A percentile compares a stretch with the other conserved stretches of the same genome.
Conservation (phyloP, 2,888 invertebrate species). For the Drosophila niveifrons region DNA sequence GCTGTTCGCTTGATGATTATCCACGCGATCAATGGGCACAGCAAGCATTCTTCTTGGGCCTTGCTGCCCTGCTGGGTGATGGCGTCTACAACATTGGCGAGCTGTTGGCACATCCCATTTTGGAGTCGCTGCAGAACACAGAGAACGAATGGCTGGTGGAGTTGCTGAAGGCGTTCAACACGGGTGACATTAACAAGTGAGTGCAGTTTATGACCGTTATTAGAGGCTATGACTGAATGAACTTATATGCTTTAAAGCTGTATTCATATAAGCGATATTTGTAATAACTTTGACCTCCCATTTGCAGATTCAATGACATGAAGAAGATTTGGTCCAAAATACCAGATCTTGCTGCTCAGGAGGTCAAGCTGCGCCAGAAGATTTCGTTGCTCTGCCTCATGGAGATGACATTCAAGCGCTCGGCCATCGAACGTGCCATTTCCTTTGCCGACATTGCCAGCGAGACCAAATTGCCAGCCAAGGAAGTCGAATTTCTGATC, state of each 20-base stretch:
- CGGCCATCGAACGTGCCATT: conserved; percentile 94
- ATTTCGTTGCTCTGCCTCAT: conserved; percentile 97
- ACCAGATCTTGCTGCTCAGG: conserved; percentile 93
- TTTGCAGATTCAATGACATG: conserved; percentile 88
- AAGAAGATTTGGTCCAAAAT: conserved; percentile 90
- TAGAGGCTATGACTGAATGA: too few relatives aligned
- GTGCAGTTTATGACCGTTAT: not conserved
- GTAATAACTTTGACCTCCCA: not conserved
- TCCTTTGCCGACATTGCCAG: conserved; percentile 95
- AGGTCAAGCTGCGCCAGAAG: conserved; percentile 94
- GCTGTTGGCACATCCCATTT: conserved; percentile 96
- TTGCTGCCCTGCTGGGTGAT: conserved; percentile 97
- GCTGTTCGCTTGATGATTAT: conserved; percentile 90
- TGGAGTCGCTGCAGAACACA: conserved; percentile 93
- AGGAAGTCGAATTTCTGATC: conserved; percentile 96
- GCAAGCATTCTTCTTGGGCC: conserved; percentile 95
- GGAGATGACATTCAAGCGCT: conserved; percentile 98
- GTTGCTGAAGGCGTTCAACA: conserved; percentile 93
- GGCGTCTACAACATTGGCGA: conserved; percentile 99
- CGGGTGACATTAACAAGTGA: conserved; percentile 91
- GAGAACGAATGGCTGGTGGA: conserved; percentile 94
- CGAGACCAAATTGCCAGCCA: conserved; percentile 92
- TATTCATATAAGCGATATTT: too few relatives aligned
- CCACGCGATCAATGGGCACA: conserved; percentile 89
- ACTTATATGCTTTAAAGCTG: too few relatives aligned